Conservation (phyloP, 1,140 invertebrate genomes). For the Pseudomyrmex gracilis region DNA sequence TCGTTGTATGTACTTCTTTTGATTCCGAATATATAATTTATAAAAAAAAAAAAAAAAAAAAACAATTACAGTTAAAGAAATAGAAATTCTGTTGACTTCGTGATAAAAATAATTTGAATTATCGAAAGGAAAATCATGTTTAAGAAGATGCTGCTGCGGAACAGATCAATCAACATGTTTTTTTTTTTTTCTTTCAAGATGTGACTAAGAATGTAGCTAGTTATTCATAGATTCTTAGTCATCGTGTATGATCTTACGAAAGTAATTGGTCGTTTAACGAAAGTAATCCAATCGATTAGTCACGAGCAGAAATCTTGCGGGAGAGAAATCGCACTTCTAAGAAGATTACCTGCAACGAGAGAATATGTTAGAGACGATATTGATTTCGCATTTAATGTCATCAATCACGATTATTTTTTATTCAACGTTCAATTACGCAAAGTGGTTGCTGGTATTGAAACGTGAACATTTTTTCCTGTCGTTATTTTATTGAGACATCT, state of each 20-base stretch:
- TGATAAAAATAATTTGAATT: neutral
- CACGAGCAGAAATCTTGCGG: conserved; percentile 17
- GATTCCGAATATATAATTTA: too few relatives aligned
- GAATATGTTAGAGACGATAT: neutral
- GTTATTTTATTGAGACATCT: conserved; percentile 11
- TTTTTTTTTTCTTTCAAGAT: conserved; percentile 17
- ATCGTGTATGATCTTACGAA: conserved; percentile 26
- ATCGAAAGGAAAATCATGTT: neutral
- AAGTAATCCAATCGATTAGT: conserved; percentile 52
- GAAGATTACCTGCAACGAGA: neutral
- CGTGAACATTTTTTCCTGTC: neutral
- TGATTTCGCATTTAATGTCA: conserved; percentile 3
- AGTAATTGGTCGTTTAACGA: conserved; percentile 43
- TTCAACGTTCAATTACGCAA: neutral
- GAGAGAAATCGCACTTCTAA: conserved; percentile 27
- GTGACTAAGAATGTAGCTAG: conserved; percentile 29
- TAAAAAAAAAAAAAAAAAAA: too few relatives aligned
- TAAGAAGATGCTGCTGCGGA: neutral
- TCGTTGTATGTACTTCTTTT: too few relatives aligned
- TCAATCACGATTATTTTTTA: neutral
- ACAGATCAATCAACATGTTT: conserved; percentile 29
- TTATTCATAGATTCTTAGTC: conserved; percentile 54
- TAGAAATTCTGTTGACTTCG: neutral
- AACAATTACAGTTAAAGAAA: neutral
- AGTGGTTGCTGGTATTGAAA: neutral